Conservation (phyloP, 2,888 invertebrate species). For the Emmelina monodactyla region DNA sequence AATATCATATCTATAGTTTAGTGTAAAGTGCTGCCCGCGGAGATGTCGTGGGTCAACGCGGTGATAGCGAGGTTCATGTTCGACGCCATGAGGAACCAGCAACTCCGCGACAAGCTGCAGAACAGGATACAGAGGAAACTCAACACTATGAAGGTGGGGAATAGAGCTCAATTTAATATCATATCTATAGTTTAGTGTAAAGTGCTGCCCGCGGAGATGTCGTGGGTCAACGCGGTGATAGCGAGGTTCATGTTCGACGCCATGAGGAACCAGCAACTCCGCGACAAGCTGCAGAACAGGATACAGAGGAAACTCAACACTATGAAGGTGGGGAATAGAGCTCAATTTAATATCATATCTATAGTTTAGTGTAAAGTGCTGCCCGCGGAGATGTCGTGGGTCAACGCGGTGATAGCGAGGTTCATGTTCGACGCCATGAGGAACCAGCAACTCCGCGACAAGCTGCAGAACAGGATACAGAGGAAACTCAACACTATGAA, state of each 20-base stretch:
- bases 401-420: conserved; percentile 81
- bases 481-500: conserved; percentile 86
- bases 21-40: too few relatives aligned
- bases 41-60: conserved; percentile 79
- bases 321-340: conserved; percentile 78
- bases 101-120: conserved; percentile 74
- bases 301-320: conserved; percentile 87
- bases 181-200: too few relatives aligned
- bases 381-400: conserved; percentile 70
- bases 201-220: conserved; percentile 59
- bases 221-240: conserved; percentile 81
- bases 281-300: conserved; percentile 73
- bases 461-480: conserved; percentile 82
- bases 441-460: conserved; percentile 72
- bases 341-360: too few relatives aligned
- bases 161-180: too few relatives aligned
- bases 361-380: too few relatives aligned
- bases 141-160: conserved; percentile 78
- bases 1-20: too few relatives aligned
- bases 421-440: conserved; percentile 84
- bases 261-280: conserved; percentile 75
- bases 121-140: conserved; percentile 87
- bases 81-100: conserved; percentile 80
- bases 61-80: conserved; percentile 79
- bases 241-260: conserved; percentile 85